Base-by-base conservation (phyloP, 1,140 invertebrate genomes). In the Dysdera silvatica region DNA sequence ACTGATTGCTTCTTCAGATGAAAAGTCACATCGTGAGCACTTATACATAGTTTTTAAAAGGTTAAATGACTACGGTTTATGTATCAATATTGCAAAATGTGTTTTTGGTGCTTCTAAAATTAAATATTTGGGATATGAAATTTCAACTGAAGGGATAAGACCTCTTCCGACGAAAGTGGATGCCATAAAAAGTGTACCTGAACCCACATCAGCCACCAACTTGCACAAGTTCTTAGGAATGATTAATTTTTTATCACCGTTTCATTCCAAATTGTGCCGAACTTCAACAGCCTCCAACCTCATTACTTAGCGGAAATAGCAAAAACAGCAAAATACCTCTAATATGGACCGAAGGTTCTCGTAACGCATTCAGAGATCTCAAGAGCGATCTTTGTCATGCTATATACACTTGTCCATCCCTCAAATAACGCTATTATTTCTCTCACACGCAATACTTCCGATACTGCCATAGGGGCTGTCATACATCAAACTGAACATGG, bases 1-100 rank as follows among this genome's bases (percentile, higher is more conserved):
- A 35, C 70, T 82, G 2, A 70, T 84, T 5, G 77, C 70, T 37
- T 75, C 72, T 3, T 47, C 70, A 7, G 60, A 64, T 26, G 68
- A 67, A 55, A 67, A 72, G 8, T 67, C 72, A 23, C 79, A 80
- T 53, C 48, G 68, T 0, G 24, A 47, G 16, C 73, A 80, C 55
- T 45, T 80, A 3, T 33, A 57, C 8, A 43, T 61, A 29, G 66
- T 80, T 3, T 72, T 80, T 28, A 18, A 69, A 23, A 54, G 71
- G 6, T 66, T 80, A 3, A 10, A 63, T 12, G 49, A 71, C 7
- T 65, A 70, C 54, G 67, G 67, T 24, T 41, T 78, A 14, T 72
- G 69, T 48, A 58, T 77, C 2, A 76, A 74, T 26, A 40, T 60
- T 12, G 52, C 49, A 29, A 59, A 68, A 45, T 69, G 70, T 41